Conservation (phyloP, 2,888 invertebrate species). For the Nomada hirtipes region DNA sequence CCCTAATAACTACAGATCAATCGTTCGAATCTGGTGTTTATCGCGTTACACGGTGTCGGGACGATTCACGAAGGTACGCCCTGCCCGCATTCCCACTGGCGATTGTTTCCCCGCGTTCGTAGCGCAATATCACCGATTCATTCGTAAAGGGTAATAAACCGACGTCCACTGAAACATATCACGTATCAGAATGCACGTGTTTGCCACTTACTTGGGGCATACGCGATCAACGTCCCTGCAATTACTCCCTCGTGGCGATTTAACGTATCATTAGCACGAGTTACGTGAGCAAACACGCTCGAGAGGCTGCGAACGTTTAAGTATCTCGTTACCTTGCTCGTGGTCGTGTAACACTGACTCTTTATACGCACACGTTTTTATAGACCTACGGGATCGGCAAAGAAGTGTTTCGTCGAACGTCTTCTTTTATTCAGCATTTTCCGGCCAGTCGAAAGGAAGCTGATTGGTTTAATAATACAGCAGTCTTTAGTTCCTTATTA, state of each 20-base stretch:
- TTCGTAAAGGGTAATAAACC: conserved; percentile 19
- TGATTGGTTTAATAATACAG: no score
- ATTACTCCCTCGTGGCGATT: conserved; percentile 72
- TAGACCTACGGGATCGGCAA: not conserved
- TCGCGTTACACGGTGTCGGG: conserved; percentile 51
- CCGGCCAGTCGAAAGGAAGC: no score
- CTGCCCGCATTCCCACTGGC: conserved; percentile 50
- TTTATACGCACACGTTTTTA: conserved; percentile 16
- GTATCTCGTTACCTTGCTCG: conserved; percentile 56
- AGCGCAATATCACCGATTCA: not conserved
- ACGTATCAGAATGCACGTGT: conserved; percentile 34
- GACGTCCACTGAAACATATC: conserved; percentile 26
- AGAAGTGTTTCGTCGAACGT: no score
- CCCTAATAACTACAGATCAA: conserved; percentile 44
- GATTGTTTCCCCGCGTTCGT: conserved; percentile 52
- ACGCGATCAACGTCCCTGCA: conserved; percentile 63
- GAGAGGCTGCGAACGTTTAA: conserved; percentile 56
- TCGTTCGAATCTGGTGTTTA: conserved; percentile 37
- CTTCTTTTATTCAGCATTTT: no score
- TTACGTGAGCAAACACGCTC: conserved; percentile 71
- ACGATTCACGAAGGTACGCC: conserved; percentile 48
- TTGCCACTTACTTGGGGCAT: conserved; percentile 47
- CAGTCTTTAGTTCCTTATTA: no score
- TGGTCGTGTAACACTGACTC: conserved; percentile 8
- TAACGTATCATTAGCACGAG: conserved; percentile 71